Percentiles rank a stretch among this genome's conserved stretches.
Evolutionary conservation across 2,113 vertebrate species (phyloP).

Genomic region (Siphamia tubifer): DNA sequence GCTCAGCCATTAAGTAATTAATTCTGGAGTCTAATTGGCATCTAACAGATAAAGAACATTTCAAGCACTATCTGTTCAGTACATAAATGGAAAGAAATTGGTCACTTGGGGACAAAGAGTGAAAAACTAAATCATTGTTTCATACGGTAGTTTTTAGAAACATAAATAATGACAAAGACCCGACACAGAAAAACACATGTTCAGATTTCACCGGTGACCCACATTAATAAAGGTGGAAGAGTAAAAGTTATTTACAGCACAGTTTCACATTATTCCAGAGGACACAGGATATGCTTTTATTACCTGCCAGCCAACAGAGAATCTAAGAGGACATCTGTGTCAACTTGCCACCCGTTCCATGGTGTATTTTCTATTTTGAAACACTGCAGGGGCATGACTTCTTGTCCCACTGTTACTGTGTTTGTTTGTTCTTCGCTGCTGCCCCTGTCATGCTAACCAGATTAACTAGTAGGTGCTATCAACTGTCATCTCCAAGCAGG

Average conservation of each 20-base stretch:
- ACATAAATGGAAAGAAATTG: conserved; percentile 75
- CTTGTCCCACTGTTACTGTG: conserved; percentile 21
- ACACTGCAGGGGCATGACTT: conserved; percentile 19
- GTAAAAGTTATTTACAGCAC: conserved; percentile 27
- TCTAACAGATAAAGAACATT: conserved; percentile 30
- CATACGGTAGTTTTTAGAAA: conserved; percentile 60
- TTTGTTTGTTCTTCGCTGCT: conserved; percentile 28
- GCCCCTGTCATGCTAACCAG: conserved; percentile 43
- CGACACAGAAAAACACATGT: conserved; percentile 50
- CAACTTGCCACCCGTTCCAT: background rate
- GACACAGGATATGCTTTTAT: conserved; percentile 21
- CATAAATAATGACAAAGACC: conserved; percentile 66
- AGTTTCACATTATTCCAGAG: conserved; percentile 7
- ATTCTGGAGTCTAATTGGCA: conserved; percentile 56
- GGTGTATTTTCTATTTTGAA: conserved; percentile 5
- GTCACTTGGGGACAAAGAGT: conserved; percentile 67
- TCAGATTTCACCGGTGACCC: conserved; percentile 41
- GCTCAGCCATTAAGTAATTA: conserved; percentile 62
- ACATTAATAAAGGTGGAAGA: conserved; percentile 39
- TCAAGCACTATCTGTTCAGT: conserved; percentile 57
- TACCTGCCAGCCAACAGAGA: conserved; percentile 1
- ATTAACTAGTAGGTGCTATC: conserved; percentile 45
- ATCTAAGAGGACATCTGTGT: conserved; percentile 9
- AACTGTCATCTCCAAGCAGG: conserved; percentile 37
- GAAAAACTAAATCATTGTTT: conserved; percentile 61